Evolutionary conservation across 2,888 invertebrate genomes (phyloP).

Genomic region (Globia sparganii): DNA sequence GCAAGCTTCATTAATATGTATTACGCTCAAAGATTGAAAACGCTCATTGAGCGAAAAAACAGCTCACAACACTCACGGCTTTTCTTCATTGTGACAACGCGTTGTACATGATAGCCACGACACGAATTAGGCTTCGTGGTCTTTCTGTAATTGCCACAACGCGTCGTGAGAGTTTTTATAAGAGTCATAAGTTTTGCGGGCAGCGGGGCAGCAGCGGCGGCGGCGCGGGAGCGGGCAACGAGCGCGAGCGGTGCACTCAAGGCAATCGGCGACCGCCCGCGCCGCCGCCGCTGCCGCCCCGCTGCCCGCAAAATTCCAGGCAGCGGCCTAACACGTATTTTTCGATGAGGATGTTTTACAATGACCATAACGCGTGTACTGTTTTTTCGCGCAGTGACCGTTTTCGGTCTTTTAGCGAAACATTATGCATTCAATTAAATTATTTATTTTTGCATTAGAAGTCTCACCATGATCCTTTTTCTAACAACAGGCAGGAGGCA

Average conservation of each 20-base stretch:
- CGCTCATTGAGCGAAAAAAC: too few relatives aligned
- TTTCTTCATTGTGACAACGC: neutral
- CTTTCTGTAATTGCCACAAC: neutral
- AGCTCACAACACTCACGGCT: neutral
- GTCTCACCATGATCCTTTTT: neutral
- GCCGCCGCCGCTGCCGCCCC: too few relatives aligned
- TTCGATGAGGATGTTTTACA: neutral
- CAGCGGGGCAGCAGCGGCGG: too few relatives aligned
- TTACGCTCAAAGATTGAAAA: too few relatives aligned
- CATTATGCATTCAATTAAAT: too few relatives aligned
- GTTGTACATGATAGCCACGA: neutral
- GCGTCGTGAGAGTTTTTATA: neutral
- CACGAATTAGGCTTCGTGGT: slow-evolving; percentile 3
- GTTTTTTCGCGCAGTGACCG: neutral
- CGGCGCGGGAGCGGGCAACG: too few relatives aligned
- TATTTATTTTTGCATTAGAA: neutral
- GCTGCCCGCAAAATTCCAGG: too few relatives aligned
- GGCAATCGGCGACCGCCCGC: too few relatives aligned
- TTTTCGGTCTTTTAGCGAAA: neutral
- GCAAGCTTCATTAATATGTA: neutral
- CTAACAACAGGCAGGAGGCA: slow-evolving; percentile 68
- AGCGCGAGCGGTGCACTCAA: too few relatives aligned
- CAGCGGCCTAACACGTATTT: neutral
- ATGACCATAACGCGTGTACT: neutral
- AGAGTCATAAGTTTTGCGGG: too few relatives aligned